Conservation (phyloP, 2,888 invertebrate species). For the Chymomyza fuscimana region DNA sequence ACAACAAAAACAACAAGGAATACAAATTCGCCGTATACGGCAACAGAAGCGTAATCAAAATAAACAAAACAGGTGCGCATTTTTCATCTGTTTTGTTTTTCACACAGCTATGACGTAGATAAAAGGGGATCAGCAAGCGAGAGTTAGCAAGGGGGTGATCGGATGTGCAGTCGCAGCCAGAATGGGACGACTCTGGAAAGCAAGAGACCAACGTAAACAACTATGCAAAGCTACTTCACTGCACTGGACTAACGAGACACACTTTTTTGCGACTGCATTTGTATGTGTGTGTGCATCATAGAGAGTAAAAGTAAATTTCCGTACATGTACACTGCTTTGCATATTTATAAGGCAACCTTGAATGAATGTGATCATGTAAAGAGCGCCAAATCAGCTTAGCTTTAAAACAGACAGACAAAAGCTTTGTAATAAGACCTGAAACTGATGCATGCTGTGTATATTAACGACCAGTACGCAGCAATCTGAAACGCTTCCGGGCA, state of each 20-base stretch:
- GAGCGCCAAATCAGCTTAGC: no score
- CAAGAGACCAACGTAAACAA: conserved; percentile 34
- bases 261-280: not conserved
- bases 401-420: no score
- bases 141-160: not conserved
- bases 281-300: not conserved
- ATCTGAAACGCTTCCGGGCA: no score
- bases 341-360: not conserved
- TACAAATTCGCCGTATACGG: conserved; percentile 29
- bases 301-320: not conserved
- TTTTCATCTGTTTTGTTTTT: conserved; percentile 42
- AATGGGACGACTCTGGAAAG: conserved; percentile 49
- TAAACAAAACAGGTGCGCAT: conserved; percentile 69
- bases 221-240: conserved; percentile 20
- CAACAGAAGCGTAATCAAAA: conserved; percentile 50
- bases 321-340: not conserved
- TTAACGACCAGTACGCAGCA: no score
- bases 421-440: no score
- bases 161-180: conserved; percentile 12
- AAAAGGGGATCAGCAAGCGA: not conserved
- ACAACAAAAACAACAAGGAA: conserved; percentile 39
- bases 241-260: conserved; percentile 56
- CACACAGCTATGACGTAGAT: not conserved
- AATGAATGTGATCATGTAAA: no score
- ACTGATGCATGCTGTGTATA: no score